Percentiles rank a stretch among this genome's conserved stretches.
phyloP scores from a whole-genome alignment of 2,797 vertebrate genomes.

The Sus cebifrons region DNA sequence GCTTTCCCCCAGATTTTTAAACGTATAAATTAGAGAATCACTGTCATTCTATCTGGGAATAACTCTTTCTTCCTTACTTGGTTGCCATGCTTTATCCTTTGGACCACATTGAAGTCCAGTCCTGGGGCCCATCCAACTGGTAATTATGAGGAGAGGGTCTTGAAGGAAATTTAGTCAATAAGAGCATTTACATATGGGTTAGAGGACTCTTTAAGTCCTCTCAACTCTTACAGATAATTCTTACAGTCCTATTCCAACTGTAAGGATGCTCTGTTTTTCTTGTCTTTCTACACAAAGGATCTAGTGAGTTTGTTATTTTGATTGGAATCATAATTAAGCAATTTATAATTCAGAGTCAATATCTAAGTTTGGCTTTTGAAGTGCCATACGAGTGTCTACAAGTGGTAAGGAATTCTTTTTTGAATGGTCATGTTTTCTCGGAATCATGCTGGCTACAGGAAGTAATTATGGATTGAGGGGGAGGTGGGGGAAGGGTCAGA shows the following conservation, averaged over 20 bases:
- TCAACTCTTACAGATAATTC: background rate
- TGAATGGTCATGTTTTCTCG: background rate
- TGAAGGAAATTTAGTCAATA: background rate
- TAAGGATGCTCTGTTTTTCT: background rate
- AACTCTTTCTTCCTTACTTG: background rate
- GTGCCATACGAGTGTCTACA: background rate
- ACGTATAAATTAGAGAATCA: background rate
- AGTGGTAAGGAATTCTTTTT: slow-evolving; percentile 14
- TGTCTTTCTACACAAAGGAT: background rate
- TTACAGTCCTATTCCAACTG: background rate
- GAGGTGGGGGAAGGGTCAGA: background rate
- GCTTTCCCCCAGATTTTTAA: background rate
- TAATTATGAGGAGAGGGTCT: background rate
- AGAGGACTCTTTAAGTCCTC: background rate
- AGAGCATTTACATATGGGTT: background rate
- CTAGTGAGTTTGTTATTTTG: background rate
- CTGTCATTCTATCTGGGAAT: background rate
- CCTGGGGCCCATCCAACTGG: background rate
- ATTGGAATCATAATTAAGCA: slow-evolving; percentile 19
- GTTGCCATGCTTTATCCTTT: background rate
- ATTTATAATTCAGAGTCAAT: background rate
- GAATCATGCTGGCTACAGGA: background rate
- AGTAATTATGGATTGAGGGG: background rate
- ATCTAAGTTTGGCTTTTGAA: slow-evolving; percentile 38
- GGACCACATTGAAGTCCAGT: background rate